Evolutionary conservation across 2,888 invertebrate genomes (phyloP), one percentile per base, ranked within the genome.

Genomic region (Geophilus truncorum): DNA sequence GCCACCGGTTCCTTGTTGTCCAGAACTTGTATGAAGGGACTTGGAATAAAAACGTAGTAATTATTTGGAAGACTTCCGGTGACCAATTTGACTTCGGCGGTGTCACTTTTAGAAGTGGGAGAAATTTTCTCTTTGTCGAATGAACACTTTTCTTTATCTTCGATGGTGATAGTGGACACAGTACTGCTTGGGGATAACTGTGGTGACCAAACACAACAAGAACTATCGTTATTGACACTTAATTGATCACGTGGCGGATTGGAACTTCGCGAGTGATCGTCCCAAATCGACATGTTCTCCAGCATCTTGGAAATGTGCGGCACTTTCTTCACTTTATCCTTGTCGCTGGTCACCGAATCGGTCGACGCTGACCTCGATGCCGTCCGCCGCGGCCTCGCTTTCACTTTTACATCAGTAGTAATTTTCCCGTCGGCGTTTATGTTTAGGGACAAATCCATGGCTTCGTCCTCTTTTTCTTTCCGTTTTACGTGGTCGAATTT

Each of bases 271-370:
- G 77, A 40, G 28, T 80, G 77, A 15, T 81, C 81, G 40, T 82
- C 82, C 70, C 77, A 75, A 7, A 82, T 36, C 7, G 34, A 23
- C 82, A 82, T 81, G 23, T 81, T 82, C 30, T 82, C 77, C 28
- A 82, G 30, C 81, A 82, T 80, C 21, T 81, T 62, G 2, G 82
- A 81, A 62, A 82, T 82, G 62, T 36, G 70, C 10, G 81, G 80
- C n/a, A 80, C 80, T 28, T 40, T 30, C 23, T 30, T 25, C 32
- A 30, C 77, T 3, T 77, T 77, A 2, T 21, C 77, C 10, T 32
- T 21, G 10, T 23, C 23, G 9, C 15, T 62, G 9, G 1, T 1
- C 40, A 25, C 3, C 78, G 78, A 23, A 7, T 5, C 78, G 21
- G 36, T 7, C 21, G 28, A 23, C 4, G 40, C 18, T 25, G n/a